Percentiles rank a stretch among this genome's conserved stretches.
Evolutionary conservation across 64 coral and sea anemone genomes (phyloP).

Genomic region (Astreopora myriophthalma): DNA sequence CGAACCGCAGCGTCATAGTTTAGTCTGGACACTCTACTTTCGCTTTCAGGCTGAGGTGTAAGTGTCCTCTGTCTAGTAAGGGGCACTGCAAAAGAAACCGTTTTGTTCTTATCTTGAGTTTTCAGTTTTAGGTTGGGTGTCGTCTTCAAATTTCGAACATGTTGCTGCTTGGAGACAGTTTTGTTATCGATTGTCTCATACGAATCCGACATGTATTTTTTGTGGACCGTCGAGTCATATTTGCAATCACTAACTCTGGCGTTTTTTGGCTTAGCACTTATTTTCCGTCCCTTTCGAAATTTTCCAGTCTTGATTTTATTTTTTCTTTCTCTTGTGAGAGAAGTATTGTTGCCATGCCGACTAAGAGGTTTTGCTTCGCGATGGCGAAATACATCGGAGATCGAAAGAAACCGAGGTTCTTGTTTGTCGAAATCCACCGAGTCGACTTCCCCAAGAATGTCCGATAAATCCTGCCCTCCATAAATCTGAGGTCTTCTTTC

Average conservation of each 20-base stretch:
- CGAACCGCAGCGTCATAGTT: neutral
- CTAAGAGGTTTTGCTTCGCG: slow-evolving; percentile 3
- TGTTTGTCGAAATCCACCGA: slow-evolving; percentile 57
- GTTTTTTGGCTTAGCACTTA: neutral
- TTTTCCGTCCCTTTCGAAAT: neutral
- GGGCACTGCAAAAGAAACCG: slow-evolving; percentile 12
- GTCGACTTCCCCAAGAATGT: slow-evolving; percentile 78
- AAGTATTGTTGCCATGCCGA: slow-evolving; percentile 62
- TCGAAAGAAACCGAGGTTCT: slow-evolving; percentile 4
- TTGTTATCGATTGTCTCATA: neutral
- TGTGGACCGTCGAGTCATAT: neutral
- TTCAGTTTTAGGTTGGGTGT: neutral
- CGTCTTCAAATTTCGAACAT: neutral
- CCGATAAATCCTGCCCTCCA: slow-evolving; percentile 36
- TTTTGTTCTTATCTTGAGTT: neutral
- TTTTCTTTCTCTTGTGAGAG: neutral
- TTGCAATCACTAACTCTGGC: neutral
- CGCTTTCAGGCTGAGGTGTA: neutral
- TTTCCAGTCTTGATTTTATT: slow-evolving; percentile 7
- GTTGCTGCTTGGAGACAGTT: neutral
- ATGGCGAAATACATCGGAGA: neutral
- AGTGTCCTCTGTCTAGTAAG: neutral
- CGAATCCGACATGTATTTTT: neutral
- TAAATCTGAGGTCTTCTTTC: slow-evolving; percentile 49
- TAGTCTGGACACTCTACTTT: neutral